Evolutionary conservation across 2,113 vertebrate species (phyloP).

Genomic region (Lasiurus cinereus): DNA sequence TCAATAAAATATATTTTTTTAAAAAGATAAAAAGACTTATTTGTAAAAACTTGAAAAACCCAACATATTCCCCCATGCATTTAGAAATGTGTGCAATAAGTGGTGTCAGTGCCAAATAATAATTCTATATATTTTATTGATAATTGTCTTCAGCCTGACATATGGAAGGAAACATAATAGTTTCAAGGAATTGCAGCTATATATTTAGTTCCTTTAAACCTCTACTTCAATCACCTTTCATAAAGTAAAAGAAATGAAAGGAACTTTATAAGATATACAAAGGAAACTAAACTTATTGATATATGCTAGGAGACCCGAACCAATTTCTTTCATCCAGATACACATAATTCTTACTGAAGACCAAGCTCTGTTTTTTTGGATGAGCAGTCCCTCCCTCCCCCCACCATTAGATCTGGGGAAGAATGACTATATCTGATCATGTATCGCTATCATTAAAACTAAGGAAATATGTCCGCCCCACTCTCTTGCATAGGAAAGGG

Average conservation of each 20-base stretch:
- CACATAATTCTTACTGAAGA: conserved; percentile 66
- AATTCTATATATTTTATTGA: conserved; percentile 73
- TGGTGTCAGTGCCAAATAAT: conserved; percentile 43
- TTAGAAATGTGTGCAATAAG: conserved; percentile 38
- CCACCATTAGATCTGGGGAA: neutral
- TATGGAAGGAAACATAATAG: conserved; percentile 63
- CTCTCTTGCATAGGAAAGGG: conserved; percentile 55
- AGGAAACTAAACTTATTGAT: conserved; percentile 75
- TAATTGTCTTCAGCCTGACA: conserved; percentile 71
- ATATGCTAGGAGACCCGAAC: conserved; percentile 61
- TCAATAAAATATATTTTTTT: too few relatives aligned
- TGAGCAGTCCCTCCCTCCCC: conserved; percentile 24
- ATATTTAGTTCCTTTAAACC: conserved; percentile 73
- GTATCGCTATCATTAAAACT: conserved; percentile 71
- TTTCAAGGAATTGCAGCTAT: conserved; percentile 70
- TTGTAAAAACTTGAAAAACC: conserved; percentile 43
- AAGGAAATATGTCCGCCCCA: conserved; percentile 57
- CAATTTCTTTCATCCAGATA: conserved; percentile 61
- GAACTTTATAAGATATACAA: conserved; percentile 72
- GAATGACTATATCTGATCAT: conserved; percentile 56
- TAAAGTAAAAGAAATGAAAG: conserved; percentile 78
- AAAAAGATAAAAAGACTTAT: conserved; percentile 57
- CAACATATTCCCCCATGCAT: neutral
- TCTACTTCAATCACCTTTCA: conserved; percentile 75
- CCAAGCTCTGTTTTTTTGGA: conserved; percentile 27